A percentile compares a stretch with the other conserved stretches of the same genome.
These are phyloP conservation scores for Propsilocerus akamusi DNA, from an alignment of 1,140 invertebrate genomes.

Conservation along the genomic window DNA sequence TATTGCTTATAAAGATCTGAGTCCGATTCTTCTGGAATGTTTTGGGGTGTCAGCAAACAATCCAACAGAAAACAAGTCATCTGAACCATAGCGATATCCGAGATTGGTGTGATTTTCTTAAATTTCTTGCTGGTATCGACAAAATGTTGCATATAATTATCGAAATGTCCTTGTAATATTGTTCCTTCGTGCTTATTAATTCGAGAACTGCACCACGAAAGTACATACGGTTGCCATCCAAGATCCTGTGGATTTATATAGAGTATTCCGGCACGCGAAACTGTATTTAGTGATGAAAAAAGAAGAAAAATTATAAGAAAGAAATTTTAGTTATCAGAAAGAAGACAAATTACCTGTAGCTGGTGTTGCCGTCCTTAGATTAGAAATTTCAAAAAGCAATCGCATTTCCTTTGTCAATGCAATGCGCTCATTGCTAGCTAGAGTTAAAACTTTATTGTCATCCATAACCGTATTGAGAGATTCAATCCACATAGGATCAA, in stretches of 20 bases:
- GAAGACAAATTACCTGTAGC: slow-evolving; percentile 39
- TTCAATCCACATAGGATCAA: slow-evolving; percentile 98
- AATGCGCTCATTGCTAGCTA: slow-evolving; percentile 93
- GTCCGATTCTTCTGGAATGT: slow-evolving; percentile 66
- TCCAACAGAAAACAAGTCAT: slow-evolving; percentile 82
- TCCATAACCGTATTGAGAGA: slow-evolving; percentile 88
- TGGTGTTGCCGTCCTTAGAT: slow-evolving; percentile 84
- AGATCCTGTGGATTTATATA: slow-evolving; percentile 89
- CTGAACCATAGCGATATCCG: slow-evolving; percentile 78
- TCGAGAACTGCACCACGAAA: slow-evolving; percentile 81
- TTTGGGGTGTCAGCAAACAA: slow-evolving; percentile 59
- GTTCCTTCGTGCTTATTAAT: slow-evolving; percentile 50
- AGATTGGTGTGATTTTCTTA: slow-evolving; percentile 81
- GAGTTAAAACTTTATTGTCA: slow-evolving; percentile 79
- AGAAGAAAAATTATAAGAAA: background rate
- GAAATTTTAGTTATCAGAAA: background rate
- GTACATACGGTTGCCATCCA: slow-evolving; percentile 34
- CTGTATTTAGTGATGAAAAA: slow-evolving; percentile 27
- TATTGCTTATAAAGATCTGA: slow-evolving; percentile 90
- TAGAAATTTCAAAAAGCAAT: slow-evolving; percentile 90
- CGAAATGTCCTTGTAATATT: slow-evolving; percentile 72
- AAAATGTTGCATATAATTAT: slow-evolving; percentile 82
- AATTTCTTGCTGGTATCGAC: slow-evolving; percentile 68
- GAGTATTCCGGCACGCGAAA: slow-evolving; percentile 83
- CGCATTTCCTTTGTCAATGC: slow-evolving; percentile 84